Evolutionary conservation across 1,140 invertebrate species (phyloP), one percentile per base, ranked within the genome.

Genomic region (Goniozus legneri): DNA sequence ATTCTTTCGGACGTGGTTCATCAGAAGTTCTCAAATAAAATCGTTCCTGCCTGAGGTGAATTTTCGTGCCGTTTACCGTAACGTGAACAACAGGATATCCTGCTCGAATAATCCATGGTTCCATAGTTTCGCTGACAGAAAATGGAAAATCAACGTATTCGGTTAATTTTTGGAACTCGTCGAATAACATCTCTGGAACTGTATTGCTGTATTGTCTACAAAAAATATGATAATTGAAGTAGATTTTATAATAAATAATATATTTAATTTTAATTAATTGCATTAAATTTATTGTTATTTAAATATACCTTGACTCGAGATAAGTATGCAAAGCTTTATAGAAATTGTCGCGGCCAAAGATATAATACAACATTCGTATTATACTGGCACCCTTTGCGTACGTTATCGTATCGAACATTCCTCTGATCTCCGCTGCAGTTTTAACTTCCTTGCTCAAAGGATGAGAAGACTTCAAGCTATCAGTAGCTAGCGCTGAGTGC

Each of bases 321-420:
- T 85, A 84, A 46, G 77, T 71, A 8, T 77, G 66, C 8, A 92
- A 67, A 32, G 87, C 87, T 8, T 74, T 67, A 37, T 81, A 78
- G 65, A 94, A 92, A 1, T 82, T 75, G 7, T 81, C 67, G 27
- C 83, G 77, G 1, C 87, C 84, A 10, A 92, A 75, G 19, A 89
- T 83, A 47, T 88, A 81, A 46, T 86, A 82, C 55, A 94, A 75
- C 91, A 95, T 94, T 37, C 88, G 71, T 30, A 95, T 80, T 3
- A 95, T 71, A 41, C 85, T 85, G 0, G 83, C 88, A 13, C 88
- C 90, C 81, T 96, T 96, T 1, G 76, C 78, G 62, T 96, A 96
- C 0, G 89, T 89, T 21, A 95, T 92, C 2, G 80, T 78, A 68
- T 94, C 88, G 65, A 95, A 95, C 37, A 91, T 85, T 67, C 86